phyloP scores from a whole-genome alignment of 1,140 invertebrate species.

The Paraescarpia echinospica region DNA sequence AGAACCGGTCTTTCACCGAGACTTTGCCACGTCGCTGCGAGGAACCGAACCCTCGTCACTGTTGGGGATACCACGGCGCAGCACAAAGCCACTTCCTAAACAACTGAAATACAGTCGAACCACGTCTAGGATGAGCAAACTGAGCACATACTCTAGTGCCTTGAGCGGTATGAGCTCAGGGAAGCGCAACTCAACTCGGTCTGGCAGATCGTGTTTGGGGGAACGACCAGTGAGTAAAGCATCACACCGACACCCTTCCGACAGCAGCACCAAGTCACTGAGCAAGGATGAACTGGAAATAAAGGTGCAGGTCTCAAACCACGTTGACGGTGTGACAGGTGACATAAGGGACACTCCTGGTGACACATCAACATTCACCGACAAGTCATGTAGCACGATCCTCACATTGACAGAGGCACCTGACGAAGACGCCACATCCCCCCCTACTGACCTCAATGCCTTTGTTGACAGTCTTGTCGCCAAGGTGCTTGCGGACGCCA shows the following conservation, averaged over 20 bases:
- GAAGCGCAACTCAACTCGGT: not conserved
- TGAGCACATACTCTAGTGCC: not conserved
- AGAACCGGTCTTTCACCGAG: slow-evolving; percentile 50
- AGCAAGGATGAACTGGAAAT: not conserved
- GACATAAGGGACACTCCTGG: not conserved
- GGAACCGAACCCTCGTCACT: slow-evolving; percentile 37
- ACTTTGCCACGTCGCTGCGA: slow-evolving; percentile 40
- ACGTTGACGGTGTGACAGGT: not conserved
- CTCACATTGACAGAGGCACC: not conserved
- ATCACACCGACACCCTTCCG: not conserved
- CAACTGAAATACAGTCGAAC: not conserved
- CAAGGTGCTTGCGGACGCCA: not conserved
- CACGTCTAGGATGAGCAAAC: not conserved
- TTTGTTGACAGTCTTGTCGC: not conserved
- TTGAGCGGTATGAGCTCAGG: not conserved
- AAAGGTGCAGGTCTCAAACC: not conserved
- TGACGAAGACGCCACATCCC: not conserved
- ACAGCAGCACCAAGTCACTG: not conserved
- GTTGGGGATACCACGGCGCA: not conserved
- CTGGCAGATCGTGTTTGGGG: not conserved
- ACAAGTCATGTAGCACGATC: not conserved
- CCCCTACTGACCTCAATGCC: not conserved
- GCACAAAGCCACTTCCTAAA: not conserved
- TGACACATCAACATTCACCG: not conserved
- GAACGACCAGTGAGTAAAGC: not conserved